These are phyloP conservation scores for Sitophilus oryzae DNA, from an alignment of 1,140 invertebrate species.

Conservation along the genomic window DNA sequence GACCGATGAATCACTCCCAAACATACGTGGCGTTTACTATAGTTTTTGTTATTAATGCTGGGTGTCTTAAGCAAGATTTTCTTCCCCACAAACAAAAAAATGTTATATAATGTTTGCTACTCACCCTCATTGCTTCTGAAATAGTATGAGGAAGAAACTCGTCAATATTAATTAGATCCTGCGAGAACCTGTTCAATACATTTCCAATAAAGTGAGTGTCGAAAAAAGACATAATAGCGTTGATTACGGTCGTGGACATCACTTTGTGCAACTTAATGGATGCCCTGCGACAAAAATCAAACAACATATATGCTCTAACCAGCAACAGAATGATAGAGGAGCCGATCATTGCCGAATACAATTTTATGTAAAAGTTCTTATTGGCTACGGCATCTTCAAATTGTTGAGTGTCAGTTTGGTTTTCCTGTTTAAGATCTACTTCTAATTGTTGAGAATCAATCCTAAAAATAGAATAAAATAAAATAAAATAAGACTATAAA, in stretches of 20 bases:
- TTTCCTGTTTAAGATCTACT: conserved; percentile 7
- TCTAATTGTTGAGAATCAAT: conserved; percentile 23
- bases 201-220: conserved; percentile 37
- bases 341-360: conserved; percentile 21
- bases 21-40: too few species aligned
- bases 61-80: too few species aligned
- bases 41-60: too few species aligned
- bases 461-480: conserved; percentile 20
- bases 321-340: conserved; percentile 10
- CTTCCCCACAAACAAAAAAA: too few species aligned
- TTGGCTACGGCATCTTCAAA: conserved; percentile 12
- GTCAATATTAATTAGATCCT: conserved; percentile 33
- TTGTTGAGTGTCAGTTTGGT: conserved; percentile 13
- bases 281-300: conserved; percentile 24
- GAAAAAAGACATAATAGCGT: conserved; percentile 36
- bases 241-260: conserved; percentile 28
- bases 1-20: too few species aligned
- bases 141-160: conserved; percentile 31
- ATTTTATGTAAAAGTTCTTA: conserved; percentile 11
- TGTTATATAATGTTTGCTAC: too few species aligned
- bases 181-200: conserved; percentile 36
- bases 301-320: conserved; percentile 11
- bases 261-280: conserved; percentile 33
- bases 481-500: too few species aligned
- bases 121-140: conserved; percentile 28